Evolutionary conservation across 2,113 vertebrate species (phyloP).

Genomic region (Saccopteryx bilineata): DNA sequence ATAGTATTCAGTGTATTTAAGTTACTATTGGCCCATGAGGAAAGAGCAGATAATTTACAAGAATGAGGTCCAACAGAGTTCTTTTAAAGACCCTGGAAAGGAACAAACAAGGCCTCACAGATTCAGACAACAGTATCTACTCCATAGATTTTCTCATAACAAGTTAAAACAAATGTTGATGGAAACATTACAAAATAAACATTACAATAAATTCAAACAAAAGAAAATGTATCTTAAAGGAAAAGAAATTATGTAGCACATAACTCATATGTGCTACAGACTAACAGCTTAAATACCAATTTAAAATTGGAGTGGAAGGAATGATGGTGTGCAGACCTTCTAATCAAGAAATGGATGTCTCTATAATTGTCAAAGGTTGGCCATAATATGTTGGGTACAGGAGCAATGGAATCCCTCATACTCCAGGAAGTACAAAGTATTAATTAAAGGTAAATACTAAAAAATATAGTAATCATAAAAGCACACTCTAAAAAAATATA

Average conservation of each 20-base stretch:
- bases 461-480: neutral
- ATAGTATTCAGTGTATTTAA: neutral
- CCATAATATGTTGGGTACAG: neutral
- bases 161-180: slow-evolving; percentile 42
- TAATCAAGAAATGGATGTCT: neutral
- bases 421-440: slow-evolving; percentile 13
- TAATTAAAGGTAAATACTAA: slow-evolving; percentile 6
- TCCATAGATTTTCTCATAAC: neutral
- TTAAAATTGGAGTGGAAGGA: neutral
- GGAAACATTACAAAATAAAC: neutral
- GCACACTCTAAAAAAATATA: slow-evolving; percentile 5
- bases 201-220: neutral
- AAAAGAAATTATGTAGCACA: neutral
- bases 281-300: neutral
- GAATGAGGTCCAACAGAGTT: neutral
- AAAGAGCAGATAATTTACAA: slow-evolving; percentile 10
- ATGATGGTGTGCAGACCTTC: neutral
- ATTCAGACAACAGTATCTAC: neutral
- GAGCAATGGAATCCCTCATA: neutral
- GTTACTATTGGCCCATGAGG: neutral
- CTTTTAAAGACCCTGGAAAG: neutral
- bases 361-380: neutral
- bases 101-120: neutral
- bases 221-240: neutral
- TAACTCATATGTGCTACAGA: neutral